Evolutionary conservation across 2,113 vertebrate species (phyloP).

Genomic region (Lepus timidus): DNA sequence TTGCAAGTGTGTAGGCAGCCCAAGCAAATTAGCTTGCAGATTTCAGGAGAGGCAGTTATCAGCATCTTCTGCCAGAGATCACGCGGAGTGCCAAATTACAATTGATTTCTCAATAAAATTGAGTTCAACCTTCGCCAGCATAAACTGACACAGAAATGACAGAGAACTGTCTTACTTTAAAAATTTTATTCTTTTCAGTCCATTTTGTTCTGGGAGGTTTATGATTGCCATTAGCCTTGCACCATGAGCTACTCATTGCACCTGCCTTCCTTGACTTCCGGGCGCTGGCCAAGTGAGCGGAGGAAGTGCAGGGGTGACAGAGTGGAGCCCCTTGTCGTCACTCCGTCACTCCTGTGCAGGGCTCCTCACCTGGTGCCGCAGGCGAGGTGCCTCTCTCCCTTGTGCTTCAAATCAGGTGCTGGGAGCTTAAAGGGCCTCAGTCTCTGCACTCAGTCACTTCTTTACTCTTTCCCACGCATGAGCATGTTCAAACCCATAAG

Average conservation of each 20-base stretch:
- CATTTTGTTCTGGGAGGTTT: constrained; percentile 85
- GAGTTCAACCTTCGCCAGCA: constrained; percentile 87
- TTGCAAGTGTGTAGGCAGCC: constrained; percentile 83
- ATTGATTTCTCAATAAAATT: constrained; percentile 91
- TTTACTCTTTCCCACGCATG: too few species aligned
- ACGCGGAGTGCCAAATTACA: constrained; percentile 88
- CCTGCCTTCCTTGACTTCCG: constrained; percentile 64
- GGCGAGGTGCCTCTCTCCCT: constrained; percentile 27
- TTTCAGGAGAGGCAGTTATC: constrained; percentile 86
- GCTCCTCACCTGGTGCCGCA: not conserved
- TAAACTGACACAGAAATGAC: constrained; percentile 86
- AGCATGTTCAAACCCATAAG: not conserved
- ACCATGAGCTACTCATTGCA: constrained; percentile 71
- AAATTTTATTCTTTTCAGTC: constrained; percentile 86
- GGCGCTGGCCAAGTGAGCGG: constrained; percentile 39
- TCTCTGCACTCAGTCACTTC: constrained; percentile 6
- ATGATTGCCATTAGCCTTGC: constrained; percentile 78
- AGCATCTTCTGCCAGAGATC: constrained; percentile 85
- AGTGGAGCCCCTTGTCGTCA: fast-evolving
- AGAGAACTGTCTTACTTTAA: constrained; percentile 83
- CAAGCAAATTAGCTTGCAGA: constrained; percentile 87
- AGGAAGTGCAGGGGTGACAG: not conserved
- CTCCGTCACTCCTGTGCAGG: not conserved
- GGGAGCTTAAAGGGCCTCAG: constrained; percentile 75
- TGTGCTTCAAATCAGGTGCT: constrained; percentile 65